Evolutionary conservation across 2,797 vertebrate genomes (phyloP), one percentile per base, ranked within the genome.

Genomic region (Phyllotis vaccarum): DNA sequence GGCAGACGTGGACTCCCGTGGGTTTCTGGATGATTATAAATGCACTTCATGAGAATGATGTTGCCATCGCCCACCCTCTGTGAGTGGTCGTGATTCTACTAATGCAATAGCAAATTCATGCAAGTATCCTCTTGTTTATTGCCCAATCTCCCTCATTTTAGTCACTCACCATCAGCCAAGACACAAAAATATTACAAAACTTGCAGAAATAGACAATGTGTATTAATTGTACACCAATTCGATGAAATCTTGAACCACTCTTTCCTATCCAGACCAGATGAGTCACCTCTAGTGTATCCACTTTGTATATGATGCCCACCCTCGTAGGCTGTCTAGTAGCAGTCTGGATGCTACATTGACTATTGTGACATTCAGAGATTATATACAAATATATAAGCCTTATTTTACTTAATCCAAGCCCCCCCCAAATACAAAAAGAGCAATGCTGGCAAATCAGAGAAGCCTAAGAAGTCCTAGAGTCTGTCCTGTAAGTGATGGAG

Each of bases 1-100:
- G 37, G 6, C 2, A 37, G 29, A 5, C 6, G 14, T 58, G 21
- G 6, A 43, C 29, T 60, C 49, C 14, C 14, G 6, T 2, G 40
- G 29, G 24, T 11, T 3, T 24, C 16, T 13, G 6, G 16, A 27
- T 0, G 0, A 1, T 0, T 1, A 1, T 13, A 5, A 31, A 22
- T 31, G 49, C 2, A 14, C 7, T 81, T 21, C 19, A 34, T 29
- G 27, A 2, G 13, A 9, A 6, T 22, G 14, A 34, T 6, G 3
- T 1, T 34, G 6, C 37, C 24, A 11, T 2, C 0, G 8, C 19
- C 58, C 14, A 60, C 24, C 17, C 21, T 12, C 11, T 6, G 8
- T 66, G 31, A 52, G 54, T 24, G 9, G 43, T 43, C 31, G 16
- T 11, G 58, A 19, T 75, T 80, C 34, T 86, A 37, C 13, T 40